phyloP scores from a whole-genome alignment of 53 echinoderm and acorn worm species.

The Antedon mediterranea region DNA sequence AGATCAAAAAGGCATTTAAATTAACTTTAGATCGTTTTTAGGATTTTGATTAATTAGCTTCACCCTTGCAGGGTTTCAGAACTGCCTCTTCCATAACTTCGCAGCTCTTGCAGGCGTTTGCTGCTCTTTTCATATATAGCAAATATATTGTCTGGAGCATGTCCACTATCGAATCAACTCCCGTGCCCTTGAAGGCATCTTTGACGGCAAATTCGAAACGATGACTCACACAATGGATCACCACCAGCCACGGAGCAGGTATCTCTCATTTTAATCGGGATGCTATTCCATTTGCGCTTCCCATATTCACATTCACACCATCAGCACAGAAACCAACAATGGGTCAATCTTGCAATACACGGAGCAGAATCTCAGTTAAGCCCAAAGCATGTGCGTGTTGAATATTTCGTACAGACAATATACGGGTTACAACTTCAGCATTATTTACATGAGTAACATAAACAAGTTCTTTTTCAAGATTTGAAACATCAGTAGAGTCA shows the following conservation, averaged over 20 bases:
- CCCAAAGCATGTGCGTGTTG: not conserved
- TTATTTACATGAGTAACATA: too few relatives aligned
- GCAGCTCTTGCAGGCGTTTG: constrained; percentile 23
- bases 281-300: not conserved
- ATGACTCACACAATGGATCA: constrained; percentile 27
- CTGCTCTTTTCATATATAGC: constrained; percentile 26
- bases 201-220: constrained; percentile 21
- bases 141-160: not conserved
- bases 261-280: not conserved
- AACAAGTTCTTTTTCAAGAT: too few relatives aligned
- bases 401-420: not conserved
- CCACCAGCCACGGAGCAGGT: constrained; percentile 21
- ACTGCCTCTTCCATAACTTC: constrained; percentile 30
- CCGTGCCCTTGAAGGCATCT: constrained; percentile 23
- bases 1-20: too few relatives aligned
- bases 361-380: not conserved
- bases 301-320: constrained; percentile 2
- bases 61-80: too few relatives aligned
- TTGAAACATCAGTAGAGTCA: too few relatives aligned
- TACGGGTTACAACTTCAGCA: not conserved
- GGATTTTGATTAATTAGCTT: too few relatives aligned
- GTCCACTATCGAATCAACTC: too few relatives aligned
- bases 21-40: too few relatives aligned
- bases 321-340: not conserved
- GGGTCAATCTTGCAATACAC: not conserved